phyloP scores from a whole-genome alignment of 2,888 invertebrate genomes.

The Chrysina gloriosa region DNA sequence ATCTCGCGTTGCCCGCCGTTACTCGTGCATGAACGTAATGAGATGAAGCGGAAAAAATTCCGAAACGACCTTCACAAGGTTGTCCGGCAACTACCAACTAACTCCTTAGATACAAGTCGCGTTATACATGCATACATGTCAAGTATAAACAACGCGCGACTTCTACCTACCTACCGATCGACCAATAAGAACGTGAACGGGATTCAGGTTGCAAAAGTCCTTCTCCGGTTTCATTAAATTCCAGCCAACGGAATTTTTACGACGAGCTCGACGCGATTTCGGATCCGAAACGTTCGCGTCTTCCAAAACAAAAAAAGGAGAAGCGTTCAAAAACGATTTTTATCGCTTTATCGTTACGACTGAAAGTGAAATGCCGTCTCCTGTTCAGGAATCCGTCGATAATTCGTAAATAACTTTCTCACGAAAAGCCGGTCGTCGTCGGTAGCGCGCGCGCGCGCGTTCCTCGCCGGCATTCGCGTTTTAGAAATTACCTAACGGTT shows the following conservation, averaged over 20 bases:
- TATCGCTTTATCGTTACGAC: too few relatives aligned
- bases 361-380: too few relatives aligned
- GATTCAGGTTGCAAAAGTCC: neutral
- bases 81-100: neutral
- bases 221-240: neutral
- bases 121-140: too few relatives aligned
- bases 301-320: too few relatives aligned
- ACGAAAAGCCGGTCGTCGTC: too few relatives aligned
- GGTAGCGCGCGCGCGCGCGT: too few relatives aligned
- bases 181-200: conserved; percentile 1
- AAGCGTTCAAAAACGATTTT: too few relatives aligned
- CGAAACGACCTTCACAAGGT: conserved; percentile 13
- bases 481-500: too few relatives aligned
- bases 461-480: too few relatives aligned
- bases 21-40: neutral
- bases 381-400: too few relatives aligned
- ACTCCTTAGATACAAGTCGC: neutral
- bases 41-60: neutral
- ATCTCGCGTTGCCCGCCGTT: neutral
- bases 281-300: neutral
- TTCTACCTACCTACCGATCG: neutral
- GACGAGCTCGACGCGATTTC: neutral
- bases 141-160: neutral
- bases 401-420: too few relatives aligned
- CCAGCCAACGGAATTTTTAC: neutral